These are phyloP conservation scores for Lytechinus pictus DNA, from an alignment of 35 echinoderm and acorn worm species.

Conservation along the genomic window DNA sequence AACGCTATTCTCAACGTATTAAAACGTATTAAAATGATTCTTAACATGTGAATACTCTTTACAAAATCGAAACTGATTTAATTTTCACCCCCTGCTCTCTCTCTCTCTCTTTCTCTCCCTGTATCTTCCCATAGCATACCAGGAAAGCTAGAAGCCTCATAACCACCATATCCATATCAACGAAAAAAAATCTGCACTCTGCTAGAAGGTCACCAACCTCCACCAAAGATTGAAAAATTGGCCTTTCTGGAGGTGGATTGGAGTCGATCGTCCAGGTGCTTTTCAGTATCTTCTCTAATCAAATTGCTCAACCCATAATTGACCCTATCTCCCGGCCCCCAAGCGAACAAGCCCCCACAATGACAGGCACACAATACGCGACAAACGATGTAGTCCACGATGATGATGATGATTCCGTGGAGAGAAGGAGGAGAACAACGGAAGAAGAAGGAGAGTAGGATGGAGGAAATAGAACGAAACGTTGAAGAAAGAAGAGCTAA, in stretches of 20 bases:
- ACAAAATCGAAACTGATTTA: no score
- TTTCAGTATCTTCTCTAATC: background rate
- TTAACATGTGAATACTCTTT: no score
- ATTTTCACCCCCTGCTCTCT: no score
- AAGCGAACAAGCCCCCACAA: background rate
- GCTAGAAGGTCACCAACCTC: slow-evolving; percentile 4
- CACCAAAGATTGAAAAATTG: slow-evolving; percentile 9
- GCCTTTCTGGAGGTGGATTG: background rate
- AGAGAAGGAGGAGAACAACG: background rate
- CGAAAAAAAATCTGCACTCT: slow-evolving; percentile 39
- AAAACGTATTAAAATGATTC: no score
- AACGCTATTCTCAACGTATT: no score
- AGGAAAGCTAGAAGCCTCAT: no score
- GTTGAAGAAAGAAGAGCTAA: background rate
- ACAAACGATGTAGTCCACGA: slow-evolving; percentile 15
- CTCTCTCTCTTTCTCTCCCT: background rate
- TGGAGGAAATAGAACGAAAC: background rate
- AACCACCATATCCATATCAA: background rate
- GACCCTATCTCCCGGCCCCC: slow-evolving; percentile 36
- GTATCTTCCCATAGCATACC: background rate
- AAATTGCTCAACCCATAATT: slow-evolving; percentile 49
- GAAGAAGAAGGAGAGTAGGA: background rate
- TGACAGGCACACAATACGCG: slow-evolving; percentile 28
- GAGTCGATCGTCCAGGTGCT: slow-evolving; percentile 40
- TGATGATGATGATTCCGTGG: background rate